These are phyloP conservation scores for Drosophila anceps DNA, from an alignment of 2,888 invertebrate genomes.

Conservation along the genomic window DNA sequence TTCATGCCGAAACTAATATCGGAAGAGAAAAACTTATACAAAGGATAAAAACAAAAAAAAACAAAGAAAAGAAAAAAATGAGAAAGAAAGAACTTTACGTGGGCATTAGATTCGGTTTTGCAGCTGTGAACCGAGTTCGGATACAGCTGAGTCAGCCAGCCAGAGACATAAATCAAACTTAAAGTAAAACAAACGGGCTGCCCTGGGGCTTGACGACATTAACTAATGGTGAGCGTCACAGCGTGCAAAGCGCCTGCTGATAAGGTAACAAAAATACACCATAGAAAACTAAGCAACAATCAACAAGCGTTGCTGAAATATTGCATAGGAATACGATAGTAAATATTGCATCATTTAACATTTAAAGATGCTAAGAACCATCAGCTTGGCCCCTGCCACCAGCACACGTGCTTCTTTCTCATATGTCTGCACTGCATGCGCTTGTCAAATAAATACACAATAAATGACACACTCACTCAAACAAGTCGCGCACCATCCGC, in stretches of 20 bases:
- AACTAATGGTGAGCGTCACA: slow-evolving; percentile 58
- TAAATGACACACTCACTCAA: slow-evolving; percentile 71
- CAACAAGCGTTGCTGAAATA: slow-evolving; percentile 44
- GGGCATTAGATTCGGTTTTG: slow-evolving; percentile 44
- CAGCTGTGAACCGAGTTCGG: slow-evolving; percentile 56
- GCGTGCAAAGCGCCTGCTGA: slow-evolving; percentile 27
- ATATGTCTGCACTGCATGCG: slow-evolving; percentile 55
- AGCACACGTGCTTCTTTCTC: slow-evolving; percentile 46
- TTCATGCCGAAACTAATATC: slow-evolving; percentile 62
- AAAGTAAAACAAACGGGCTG: slow-evolving; percentile 49
- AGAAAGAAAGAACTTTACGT: slow-evolving; percentile 35
- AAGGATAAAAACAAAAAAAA: slow-evolving; percentile 18
- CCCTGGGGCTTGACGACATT: slow-evolving; percentile 51
- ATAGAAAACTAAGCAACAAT: slow-evolving; percentile 34
- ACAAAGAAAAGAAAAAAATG: slow-evolving; percentile 28
- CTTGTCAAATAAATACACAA: slow-evolving; percentile 75
- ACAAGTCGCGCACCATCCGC: slow-evolving; percentile 32
- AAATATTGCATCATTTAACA: slow-evolving; percentile 67
- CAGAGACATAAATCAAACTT: slow-evolving; percentile 68
- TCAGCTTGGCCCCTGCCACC: slow-evolving; percentile 1
- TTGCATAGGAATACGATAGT: slow-evolving; percentile 49
- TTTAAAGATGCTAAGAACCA: slow-evolving; percentile 47
- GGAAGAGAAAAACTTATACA: slow-evolving; percentile 40
- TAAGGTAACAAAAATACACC: slow-evolving; percentile 18
- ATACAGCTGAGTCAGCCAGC: slow-evolving; percentile 42